These are phyloP conservation scores for Champsocephalus esox DNA, from an alignment of 2,797 vertebrate genomes.

Conservation along the genomic window DNA sequence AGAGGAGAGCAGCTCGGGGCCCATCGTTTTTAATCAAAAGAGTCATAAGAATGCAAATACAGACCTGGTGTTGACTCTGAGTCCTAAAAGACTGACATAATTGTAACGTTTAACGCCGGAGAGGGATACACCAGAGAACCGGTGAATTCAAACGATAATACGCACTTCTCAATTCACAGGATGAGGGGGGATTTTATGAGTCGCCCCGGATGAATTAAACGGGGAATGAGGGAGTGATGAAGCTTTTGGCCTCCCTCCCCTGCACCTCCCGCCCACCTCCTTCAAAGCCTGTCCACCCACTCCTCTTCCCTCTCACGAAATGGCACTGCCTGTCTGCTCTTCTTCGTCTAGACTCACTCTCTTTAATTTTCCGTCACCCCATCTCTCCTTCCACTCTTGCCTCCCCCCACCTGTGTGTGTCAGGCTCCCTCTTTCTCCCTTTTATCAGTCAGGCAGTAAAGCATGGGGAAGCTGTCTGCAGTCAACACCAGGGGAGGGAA, in stretches of 20 bases:
- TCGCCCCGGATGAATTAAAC: slow-evolving; percentile 61
- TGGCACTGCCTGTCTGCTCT: slow-evolving; percentile 11
- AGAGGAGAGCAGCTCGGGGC: slow-evolving; percentile 61
- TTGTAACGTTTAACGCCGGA: slow-evolving; percentile 48
- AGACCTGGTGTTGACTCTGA: slow-evolving; percentile 66
- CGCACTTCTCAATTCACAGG: slow-evolving; percentile 48
- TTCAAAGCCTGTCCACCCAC: slow-evolving; percentile 59
- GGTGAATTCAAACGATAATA: slow-evolving; percentile 46
- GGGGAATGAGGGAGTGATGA: slow-evolving; percentile 43
- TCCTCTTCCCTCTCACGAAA: slow-evolving; percentile 35
- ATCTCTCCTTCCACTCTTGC: not conserved
- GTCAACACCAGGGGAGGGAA: slow-evolving; percentile 40
- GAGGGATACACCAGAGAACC: slow-evolving; percentile 27
- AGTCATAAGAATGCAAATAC: slow-evolving; percentile 71
- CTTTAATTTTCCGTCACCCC: slow-evolving; percentile 40
- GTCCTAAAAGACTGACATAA: slow-evolving; percentile 48
- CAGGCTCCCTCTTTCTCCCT: slow-evolving; percentile 40
- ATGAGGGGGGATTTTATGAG: slow-evolving; percentile 46
- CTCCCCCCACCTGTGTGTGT: slow-evolving; percentile 3
- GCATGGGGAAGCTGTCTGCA: slow-evolving; percentile 55
- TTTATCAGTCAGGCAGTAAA: slow-evolving; percentile 60
- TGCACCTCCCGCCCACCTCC: slow-evolving; percentile 26
- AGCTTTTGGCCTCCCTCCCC: slow-evolving; percentile 20
- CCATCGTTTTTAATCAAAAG: slow-evolving; percentile 66
- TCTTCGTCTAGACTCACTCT: slow-evolving; percentile 19